Conservation (phyloP, 2,113 vertebrate genomes). For the Trogon surrucura region DNA sequence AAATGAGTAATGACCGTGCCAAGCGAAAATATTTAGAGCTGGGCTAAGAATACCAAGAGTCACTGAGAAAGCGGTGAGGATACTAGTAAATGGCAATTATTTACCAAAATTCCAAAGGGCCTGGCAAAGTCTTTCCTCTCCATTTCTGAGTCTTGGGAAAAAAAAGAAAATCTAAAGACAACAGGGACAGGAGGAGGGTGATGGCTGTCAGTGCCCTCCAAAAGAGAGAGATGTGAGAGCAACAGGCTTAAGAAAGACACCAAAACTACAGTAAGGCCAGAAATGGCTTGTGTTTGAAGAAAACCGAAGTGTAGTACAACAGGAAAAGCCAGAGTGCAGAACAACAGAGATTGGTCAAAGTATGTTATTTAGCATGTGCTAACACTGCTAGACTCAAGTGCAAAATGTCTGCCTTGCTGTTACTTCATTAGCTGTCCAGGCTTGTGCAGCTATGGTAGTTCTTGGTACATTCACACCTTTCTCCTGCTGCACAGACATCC, state of each 20-base stretch:
- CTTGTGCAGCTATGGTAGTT: accelerated
- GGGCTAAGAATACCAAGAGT: neutral
- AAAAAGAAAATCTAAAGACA: neutral
- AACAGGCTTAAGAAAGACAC: neutral
- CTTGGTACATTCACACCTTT: neutral
- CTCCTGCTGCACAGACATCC: neutral
- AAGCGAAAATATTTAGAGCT: neutral
- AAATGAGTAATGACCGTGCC: neutral
- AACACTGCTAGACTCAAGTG: neutral
- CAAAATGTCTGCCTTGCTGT: neutral
- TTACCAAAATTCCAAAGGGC: neutral
- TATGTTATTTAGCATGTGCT: neutral
- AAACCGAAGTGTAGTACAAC: neutral
- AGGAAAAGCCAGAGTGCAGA: neutral
- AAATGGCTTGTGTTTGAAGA: neutral
- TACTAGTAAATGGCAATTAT: neutral
- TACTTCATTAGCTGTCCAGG: neutral
- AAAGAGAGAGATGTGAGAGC: neutral
- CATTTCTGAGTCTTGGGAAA: neutral
- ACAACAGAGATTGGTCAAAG: neutral
- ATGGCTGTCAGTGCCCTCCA: neutral
- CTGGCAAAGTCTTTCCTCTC: neutral
- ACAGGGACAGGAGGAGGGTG: neutral
- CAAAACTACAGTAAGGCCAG: neutral
- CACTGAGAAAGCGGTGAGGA: neutral